Conservation (phyloP, 2,888 invertebrate genomes). For the Germaria angustata region DNA sequence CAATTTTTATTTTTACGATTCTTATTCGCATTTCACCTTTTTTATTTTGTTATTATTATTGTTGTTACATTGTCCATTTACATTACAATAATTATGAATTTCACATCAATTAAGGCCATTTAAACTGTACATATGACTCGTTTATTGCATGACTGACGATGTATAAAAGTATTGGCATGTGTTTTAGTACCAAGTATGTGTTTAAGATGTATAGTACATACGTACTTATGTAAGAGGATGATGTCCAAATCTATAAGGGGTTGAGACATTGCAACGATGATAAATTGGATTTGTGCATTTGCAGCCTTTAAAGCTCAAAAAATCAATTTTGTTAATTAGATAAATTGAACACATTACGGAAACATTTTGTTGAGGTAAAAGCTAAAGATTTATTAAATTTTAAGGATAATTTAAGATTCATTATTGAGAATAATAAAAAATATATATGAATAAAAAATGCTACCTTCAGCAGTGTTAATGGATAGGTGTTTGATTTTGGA, state of each 20-base stretch:
- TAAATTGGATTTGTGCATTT: constrained; percentile 51
- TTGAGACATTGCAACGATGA: constrained; percentile 10
- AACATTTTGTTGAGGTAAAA: not conserved
- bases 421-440: not conserved
- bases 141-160: not conserved
- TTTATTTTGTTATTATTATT: not conserved
- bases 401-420: not conserved
- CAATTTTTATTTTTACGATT: not conserved
- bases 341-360: constrained; percentile 41
- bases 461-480: no score
- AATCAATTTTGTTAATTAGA: constrained; percentile 63
- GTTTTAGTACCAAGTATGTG: not conserved
- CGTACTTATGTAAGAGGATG: not conserved
- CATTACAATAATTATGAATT: constrained; percentile 60
- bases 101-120: constrained; percentile 63
- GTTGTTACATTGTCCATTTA: constrained; percentile 25
- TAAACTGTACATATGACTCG: constrained; percentile 21
- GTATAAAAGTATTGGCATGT: not conserved
- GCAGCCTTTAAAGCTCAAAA: constrained; percentile 30
- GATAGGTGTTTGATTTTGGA: no score
- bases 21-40: not conserved
- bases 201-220: not conserved
- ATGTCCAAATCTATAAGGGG: not conserved
- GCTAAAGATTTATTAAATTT: not conserved
- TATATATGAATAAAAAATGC: no score